A percentile compares a stretch with the other conserved stretches of the same genome.
phyloP scores from a whole-genome alignment of 2,113 vertebrate genomes.

The Myotis davidii region DNA sequence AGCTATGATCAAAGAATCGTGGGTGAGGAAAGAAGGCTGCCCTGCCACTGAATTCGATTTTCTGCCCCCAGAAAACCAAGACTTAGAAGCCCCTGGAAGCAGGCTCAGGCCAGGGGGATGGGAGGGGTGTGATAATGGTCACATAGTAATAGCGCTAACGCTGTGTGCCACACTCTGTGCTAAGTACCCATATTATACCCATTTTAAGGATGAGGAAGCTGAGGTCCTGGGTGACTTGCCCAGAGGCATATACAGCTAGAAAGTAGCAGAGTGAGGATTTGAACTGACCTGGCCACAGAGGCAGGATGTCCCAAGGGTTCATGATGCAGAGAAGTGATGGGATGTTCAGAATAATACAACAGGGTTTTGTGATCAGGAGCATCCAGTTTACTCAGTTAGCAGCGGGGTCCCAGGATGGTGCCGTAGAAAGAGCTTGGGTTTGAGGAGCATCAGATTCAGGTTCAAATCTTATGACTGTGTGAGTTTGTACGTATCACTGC shows the following conservation, averaged over 20 bases:
- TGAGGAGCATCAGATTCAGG: neutral
- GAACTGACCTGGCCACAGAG: neutral
- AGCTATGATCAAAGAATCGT: neutral
- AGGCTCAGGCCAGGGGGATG: neutral
- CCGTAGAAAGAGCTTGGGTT: neutral
- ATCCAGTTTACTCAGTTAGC: neutral
- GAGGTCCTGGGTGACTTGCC: neutral
- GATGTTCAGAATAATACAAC: neutral
- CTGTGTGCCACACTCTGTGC: neutral
- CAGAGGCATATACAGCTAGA: neutral
- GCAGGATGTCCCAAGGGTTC: accelerated
- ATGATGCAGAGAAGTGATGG: neutral
- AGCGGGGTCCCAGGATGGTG: neutral
- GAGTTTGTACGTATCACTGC: neutral
- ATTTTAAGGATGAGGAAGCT: neutral
- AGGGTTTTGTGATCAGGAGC: neutral
- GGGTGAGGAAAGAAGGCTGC: neutral
- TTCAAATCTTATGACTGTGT: neutral
- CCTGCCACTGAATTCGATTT: neutral
- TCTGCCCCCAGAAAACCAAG: neutral
- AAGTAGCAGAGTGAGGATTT: neutral
- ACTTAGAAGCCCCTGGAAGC: no score
- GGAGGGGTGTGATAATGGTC: no score
- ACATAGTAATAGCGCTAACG: neutral
- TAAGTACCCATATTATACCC: neutral